Base-by-base conservation (phyloP, 2,113 vertebrate genomes). In the Rhinoptilus africanus region DNA sequence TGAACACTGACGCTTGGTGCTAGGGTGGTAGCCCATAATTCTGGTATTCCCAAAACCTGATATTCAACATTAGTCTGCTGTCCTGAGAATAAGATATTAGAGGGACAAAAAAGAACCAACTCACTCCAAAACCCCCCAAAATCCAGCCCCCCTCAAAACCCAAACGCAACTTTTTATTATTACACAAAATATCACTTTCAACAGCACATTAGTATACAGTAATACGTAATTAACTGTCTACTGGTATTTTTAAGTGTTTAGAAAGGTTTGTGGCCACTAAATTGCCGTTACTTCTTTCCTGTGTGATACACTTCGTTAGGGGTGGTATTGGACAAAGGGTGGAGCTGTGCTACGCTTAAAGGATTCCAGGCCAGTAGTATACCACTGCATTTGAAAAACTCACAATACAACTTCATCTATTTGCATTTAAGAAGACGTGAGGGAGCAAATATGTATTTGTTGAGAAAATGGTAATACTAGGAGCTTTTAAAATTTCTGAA, bases 1-100 rank as follows among this genome's bases (percentile, higher is more conserved):
- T 34, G 86, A 97, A 72, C 53, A 51, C 66, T 57, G 78, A 93
- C 92, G 89, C 57, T 96, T 95, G 84, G 71, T 95, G 94, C 94
- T 98, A 75, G 78, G 35, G 14, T 69, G 83, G 59, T 50, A 95
- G 77, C 50, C 90, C 22, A 24, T 94, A 77, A 97, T 98, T 92
- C 93, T 95, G 95, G 71, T 92, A 34, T 93, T 71, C 74, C 63
- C 66, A 32, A 94, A 96, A 90, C 95, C 91, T 74, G 86, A 48
- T 96, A 93, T 95, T 96, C 95, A 86, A 43, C 74, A 41, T 96
- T 93, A 89, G 94, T 85, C 22, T 35, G 14, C 57, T 41, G 10
- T 73, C 16, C 32, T 76, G 35, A 66, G 64, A 89, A 63, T 21
- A 30, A n/a, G 21, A 8, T 76, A 30, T 19, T 64, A n/a, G 11